Evolutionary conservation across 2,797 vertebrate species (phyloP).

Genomic region (Micrastur ruficollis): DNA sequence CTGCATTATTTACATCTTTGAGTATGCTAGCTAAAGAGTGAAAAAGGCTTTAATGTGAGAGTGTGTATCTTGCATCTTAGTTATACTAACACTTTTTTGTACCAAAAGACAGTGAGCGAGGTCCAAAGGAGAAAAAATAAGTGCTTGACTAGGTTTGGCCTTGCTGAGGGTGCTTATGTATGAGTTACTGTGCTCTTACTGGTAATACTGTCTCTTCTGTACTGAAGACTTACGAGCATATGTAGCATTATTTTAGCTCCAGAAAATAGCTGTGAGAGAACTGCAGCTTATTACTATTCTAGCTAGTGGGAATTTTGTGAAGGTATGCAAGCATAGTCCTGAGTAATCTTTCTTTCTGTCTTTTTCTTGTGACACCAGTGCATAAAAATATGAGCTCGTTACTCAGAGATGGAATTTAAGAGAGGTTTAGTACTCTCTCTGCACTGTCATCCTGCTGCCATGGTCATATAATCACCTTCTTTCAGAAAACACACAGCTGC

Average conservation of each 20-base stretch:
- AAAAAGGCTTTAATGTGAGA: not conserved
- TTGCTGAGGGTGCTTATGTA: not conserved
- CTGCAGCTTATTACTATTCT: not conserved
- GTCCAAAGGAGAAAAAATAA: not conserved
- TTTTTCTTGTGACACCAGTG: not conserved
- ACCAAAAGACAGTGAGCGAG: not conserved
- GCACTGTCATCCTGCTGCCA: not conserved
- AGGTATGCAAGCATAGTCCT: not conserved
- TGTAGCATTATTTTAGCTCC: not conserved
- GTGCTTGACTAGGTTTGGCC: not conserved
- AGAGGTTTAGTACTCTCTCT: not conserved
- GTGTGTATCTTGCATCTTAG: not conserved
- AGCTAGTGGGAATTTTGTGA: not conserved
- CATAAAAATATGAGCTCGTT: not conserved
- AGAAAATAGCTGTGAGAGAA: not conserved
- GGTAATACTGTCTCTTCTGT: not conserved
- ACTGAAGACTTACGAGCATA: not conserved
- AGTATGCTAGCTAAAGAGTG: not conserved
- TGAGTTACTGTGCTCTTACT: not conserved
- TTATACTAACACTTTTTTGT: not conserved
- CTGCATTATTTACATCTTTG: not conserved
- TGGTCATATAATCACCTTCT: not conserved
- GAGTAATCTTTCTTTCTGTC: not conserved
- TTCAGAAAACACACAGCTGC: conserved; percentile 30
- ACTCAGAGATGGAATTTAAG: not conserved